Percentiles rank a stretch among this genome's conserved stretches.
Evolutionary conservation across 2,888 invertebrate genomes (phyloP).

Genomic region (Drosophila leonis): DNA sequence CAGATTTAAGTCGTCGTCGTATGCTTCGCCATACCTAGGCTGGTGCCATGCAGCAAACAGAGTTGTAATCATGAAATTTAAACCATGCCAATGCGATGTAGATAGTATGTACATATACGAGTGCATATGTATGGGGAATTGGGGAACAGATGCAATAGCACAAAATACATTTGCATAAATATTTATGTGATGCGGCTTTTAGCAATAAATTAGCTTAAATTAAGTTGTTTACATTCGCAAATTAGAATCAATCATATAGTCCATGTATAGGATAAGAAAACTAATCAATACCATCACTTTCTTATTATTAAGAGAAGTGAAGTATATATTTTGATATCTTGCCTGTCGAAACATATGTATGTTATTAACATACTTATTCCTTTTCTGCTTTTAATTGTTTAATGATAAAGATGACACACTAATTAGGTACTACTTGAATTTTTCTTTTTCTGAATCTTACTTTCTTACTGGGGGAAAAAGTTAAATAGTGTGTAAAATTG

Average conservation of each 20-base stretch:
- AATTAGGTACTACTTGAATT: too few species aligned
- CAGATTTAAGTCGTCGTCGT: conserved; percentile 28
- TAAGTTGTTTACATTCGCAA: conserved; percentile 34
- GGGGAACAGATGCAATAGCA: conserved; percentile 13
- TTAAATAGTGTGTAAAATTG: too few species aligned
- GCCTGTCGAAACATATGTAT: background rate
- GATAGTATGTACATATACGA: conserved; percentile 1
- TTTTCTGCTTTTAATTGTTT: background rate
- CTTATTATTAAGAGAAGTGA: background rate
- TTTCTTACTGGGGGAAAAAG: too few species aligned
- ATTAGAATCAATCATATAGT: conserved; percentile 7
- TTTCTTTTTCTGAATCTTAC: too few species aligned
- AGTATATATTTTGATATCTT: background rate
- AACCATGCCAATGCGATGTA: background rate
- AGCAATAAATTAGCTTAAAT: conserved; percentile 49
- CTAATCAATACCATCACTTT: background rate
- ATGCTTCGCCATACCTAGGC: conserved; percentile 66
- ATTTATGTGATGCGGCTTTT: conserved; percentile 24
- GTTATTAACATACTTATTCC: background rate
- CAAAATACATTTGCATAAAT: conserved; percentile 8
- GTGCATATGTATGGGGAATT: conserved; percentile 20
- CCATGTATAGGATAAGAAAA: background rate
- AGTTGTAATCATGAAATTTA: conserved; percentile 54
- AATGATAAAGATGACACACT: too few species aligned
- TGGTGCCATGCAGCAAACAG: conserved; percentile 47